Percentiles rank a stretch among this genome's conserved stretches.
These are phyloP conservation scores for Drosophila greeni DNA, from an alignment of 2,888 invertebrate species.

Conservation along the genomic window DNA sequence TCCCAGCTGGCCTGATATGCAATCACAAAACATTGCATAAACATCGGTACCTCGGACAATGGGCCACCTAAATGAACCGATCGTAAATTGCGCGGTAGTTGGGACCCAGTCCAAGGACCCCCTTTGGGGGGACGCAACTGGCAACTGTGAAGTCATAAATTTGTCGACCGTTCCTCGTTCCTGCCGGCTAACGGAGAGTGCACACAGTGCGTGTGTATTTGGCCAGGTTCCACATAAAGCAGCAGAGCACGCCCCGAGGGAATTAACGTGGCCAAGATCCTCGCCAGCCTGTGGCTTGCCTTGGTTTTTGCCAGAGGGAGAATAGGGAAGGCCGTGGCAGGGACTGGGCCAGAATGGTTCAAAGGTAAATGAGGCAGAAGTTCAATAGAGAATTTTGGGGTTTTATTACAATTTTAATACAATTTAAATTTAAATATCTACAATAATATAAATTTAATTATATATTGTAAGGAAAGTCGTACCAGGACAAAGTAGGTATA, in stretches of 20 bases:
- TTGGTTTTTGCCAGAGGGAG: neutral
- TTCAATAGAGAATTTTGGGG: neutral
- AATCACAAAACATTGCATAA: conserved; percentile 65
- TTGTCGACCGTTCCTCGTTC: conserved; percentile 40
- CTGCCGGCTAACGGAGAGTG: conserved; percentile 25
- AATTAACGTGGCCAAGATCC: conserved; percentile 38
- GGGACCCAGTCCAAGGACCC: conserved; percentile 43
- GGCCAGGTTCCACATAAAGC: conserved; percentile 11
- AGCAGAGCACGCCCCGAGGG: conserved; percentile 31
- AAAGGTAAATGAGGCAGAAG: neutral
- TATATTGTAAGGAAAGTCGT: too few species aligned
- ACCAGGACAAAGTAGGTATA: too few species aligned
- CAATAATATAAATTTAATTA: too few species aligned
- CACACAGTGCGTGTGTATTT: conserved; percentile 28
- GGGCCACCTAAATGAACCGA: conserved; percentile 67
- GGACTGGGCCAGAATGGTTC: too few species aligned
- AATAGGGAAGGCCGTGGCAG: neutral
- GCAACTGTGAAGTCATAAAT: conserved; percentile 68
- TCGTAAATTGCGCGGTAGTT: conserved; percentile 68
- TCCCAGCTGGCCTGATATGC: conserved; percentile 60
- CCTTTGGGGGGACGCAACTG: conserved; percentile 13
- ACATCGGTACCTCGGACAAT: conserved; percentile 60
- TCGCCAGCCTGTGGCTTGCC: conserved; percentile 2
- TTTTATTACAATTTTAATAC: too few species aligned
- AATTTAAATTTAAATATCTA: too few species aligned